Evolutionary conservation across 1,140 invertebrate species (phyloP), one percentile per base, ranked within the genome.

Genomic region (Adoxophyes honmai): DNA sequence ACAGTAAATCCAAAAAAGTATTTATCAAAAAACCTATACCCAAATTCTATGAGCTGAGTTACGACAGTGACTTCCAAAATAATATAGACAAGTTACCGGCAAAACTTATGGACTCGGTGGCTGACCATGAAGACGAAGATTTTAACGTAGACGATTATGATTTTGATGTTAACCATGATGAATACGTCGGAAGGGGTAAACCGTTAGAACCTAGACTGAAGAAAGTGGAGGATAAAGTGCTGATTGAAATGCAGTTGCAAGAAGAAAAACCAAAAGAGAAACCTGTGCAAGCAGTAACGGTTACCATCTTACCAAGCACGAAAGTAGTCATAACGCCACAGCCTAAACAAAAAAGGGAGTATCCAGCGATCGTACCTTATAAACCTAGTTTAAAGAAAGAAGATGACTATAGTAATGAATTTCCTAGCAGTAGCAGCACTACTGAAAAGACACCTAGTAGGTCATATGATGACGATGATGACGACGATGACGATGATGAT

Each of bases 71-170:
- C 62, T 80, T 80, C 61, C 74, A 74, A 68, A 56, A 55, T 4
- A 71, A 70, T 51, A 42, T 60, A 4, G 73, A 48, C 39, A 60
- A 55, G 51, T 59, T 55, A 51, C 66, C 60, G 8, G 36, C 53
- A 36, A 73, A 62, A 35, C 57, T 59, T 3, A 38, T 54, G 21
- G 81, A 84, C 37, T 79, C 75, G 0, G 66, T 65, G n/a, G 5
- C 1, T 0, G 84, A 85, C 57, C 75, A 81, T 21, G 84, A 87
- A 67, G 84, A 87, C 18, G 81, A 85, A 62, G 84, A 87, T 55
- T 85, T 84, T 38, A 84, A 77, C 64, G 21, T 85, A 11, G 73
- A 82, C 34, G 84, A 87, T 48, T 87, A 87, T 13, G 84, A 87
- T 34, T 87, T 87, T 54, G 84, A 85, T 59, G 60, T 84, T 0